Base-by-base conservation (phyloP, 2,888 invertebrate genomes). In the Himalopsyche tibetana region DNA sequence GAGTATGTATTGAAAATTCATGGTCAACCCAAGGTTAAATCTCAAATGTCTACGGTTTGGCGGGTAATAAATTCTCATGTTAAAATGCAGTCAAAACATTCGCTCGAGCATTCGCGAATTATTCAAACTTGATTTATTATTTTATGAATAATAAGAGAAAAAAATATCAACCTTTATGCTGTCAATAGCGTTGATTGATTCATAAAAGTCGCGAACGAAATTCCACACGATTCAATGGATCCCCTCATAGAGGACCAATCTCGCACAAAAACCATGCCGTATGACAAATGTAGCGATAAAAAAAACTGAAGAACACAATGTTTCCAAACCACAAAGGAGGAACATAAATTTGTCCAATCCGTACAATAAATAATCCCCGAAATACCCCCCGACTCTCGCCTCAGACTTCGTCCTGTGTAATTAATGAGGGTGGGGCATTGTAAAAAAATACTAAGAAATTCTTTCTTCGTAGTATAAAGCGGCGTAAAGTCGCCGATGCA, bases 271-370 rank as follows among this genome's bases (percentile, higher is more conserved):
- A 86, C 80, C 82, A 38, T 55, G 55, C 80, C 82, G 51, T 82
- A 83, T 82, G 88, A 85, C 86, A 87, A 86, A 86, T 86, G 85
- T 83, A 28, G 74, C 81, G 81, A 82, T 80, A 83, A 85, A 87
- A 87, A 87, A 86, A 82, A 40, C 74, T 82, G 80, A 79, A 40
- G 74, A 84, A 87, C 86, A 84, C 82, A 87, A 87, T 81, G 86
- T 87, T 85, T 86, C 86, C 80, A 86, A 86, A 86, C 88, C 88
- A 88, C 88, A 88, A 88, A 86, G 80, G 89, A 87, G 88, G 88
- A 89, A 88, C 89, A 89, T 89, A 89, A 89, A 89, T 89, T 89
- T 89, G 87, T 88, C 89, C 88, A 89, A 89, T 87, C 88, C 87
- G 81, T 84, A 86, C 88, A 86, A 87, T 87, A 87, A 87, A 85